Percentiles rank a stretch among this genome's conserved stretches.
These are phyloP conservation scores for Tragelaphus eurycerus DNA, from an alignment of 2,797 vertebrate species.

Conservation along the genomic window DNA sequence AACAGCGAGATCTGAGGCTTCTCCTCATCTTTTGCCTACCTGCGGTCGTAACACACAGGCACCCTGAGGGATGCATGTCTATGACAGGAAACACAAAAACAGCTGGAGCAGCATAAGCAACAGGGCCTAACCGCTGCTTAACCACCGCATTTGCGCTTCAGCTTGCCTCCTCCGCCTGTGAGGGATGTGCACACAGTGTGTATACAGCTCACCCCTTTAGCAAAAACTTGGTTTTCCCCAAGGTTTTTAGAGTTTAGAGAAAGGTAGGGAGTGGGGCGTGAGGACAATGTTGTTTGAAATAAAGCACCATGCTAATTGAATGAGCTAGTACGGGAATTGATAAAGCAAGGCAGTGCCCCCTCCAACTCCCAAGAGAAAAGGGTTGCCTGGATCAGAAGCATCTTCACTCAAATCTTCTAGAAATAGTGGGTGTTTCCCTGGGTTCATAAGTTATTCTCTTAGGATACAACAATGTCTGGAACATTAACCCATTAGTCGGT, in stretches of 20 bases:
- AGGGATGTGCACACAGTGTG: accelerated
- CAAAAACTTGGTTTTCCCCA: neutral
- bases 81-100: neutral
- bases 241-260: neutral
- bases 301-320: neutral
- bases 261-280: neutral
- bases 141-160: too few relatives aligned
- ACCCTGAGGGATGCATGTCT: neutral
- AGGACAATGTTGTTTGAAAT: neutral
- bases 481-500: neutral
- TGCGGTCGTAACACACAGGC: neutral
- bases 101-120: accelerated
- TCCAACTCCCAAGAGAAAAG: neutral
- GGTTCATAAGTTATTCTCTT: neutral
- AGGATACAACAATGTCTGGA: neutral
- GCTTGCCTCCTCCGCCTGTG: neutral
- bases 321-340: neutral
- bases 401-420: neutral
- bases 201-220: neutral
- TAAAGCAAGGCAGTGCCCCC: neutral
- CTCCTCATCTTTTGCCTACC: neutral
- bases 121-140: accelerated
- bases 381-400: neutral
- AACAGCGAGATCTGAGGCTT: neutral
- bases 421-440: neutral